These are phyloP conservation scores for Oreonectes daqikongensis DNA, from an alignment of 2,797 vertebrate genomes.

Conservation along the genomic window DNA sequence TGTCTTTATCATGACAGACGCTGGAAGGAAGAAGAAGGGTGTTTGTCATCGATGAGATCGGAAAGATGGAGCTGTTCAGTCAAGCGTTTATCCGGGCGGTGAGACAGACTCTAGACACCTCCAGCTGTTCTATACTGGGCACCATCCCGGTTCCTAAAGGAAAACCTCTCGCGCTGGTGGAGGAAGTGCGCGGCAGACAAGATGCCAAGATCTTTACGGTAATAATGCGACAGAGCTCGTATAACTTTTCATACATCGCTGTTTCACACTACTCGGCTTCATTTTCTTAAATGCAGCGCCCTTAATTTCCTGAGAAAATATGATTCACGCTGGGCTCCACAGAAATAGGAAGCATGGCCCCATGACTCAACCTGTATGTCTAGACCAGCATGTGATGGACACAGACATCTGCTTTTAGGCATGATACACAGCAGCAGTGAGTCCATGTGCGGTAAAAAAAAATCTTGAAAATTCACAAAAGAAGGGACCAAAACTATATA, in stretches of 20 bases:
- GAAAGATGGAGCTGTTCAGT: constrained; percentile 87
- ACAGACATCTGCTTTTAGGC: neutral
- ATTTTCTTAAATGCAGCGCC: neutral
- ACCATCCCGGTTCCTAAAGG: constrained; percentile 91
- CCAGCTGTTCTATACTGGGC: constrained; percentile 80
- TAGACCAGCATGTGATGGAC: constrained; percentile 5
- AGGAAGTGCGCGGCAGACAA: constrained; percentile 85
- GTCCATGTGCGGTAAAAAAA: too few species aligned
- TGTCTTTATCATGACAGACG: constrained; percentile 66
- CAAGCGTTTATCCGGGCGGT: constrained; percentile 84
- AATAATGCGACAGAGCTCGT: too few species aligned
- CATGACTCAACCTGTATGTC: constrained; percentile 6
- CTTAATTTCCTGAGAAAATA: neutral
- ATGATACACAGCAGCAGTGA: neutral
- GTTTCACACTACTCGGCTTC: neutral
- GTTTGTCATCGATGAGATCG: constrained; percentile 90
- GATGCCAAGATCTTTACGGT: constrained; percentile 89
- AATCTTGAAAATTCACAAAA: too few species aligned
- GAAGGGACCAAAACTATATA: too few species aligned
- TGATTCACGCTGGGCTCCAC: too few species aligned
- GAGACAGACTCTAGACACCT: constrained; percentile 75
- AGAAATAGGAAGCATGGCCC: neutral
- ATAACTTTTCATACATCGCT: neutral
- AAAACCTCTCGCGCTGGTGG: constrained; percentile 86
- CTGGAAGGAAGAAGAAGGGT: constrained; percentile 69